Evolutionary conservation across 2,797 vertebrate genomes (phyloP).

Genomic region (Fratercula arctica): DNA sequence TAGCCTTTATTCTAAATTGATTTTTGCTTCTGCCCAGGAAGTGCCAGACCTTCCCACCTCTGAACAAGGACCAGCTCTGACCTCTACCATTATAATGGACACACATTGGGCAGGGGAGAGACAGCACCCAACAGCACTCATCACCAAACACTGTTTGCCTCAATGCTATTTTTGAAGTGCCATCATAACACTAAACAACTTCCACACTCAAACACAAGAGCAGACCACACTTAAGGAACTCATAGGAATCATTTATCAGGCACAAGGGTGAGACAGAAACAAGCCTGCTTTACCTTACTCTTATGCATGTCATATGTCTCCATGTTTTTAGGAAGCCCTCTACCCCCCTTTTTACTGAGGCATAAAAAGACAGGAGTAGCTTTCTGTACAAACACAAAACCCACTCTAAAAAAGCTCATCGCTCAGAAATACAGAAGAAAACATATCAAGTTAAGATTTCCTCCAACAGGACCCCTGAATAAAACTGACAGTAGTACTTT

Average conservation of each 20-base stretch:
- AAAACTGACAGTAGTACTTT: background rate
- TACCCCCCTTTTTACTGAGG: rapidly evolving
- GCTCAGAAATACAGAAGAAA: background rate
- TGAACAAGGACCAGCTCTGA: background rate
- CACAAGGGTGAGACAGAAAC: background rate
- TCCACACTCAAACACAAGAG: background rate
- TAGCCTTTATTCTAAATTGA: background rate
- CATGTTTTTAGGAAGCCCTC: background rate
- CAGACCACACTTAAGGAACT: rapidly evolving
- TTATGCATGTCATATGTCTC: rapidly evolving
- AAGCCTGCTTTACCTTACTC: no score
- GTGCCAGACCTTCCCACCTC: background rate
- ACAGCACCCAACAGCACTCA: background rate
- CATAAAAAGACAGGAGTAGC: background rate
- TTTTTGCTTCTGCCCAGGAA: background rate
- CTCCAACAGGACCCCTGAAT: background rate
- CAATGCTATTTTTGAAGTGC: background rate
- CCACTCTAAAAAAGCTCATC: background rate
- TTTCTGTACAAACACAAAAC: background rate
- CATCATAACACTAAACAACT: background rate
- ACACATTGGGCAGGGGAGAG: rapidly evolving
- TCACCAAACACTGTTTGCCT: background rate
- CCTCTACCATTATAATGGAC: rapidly evolving
- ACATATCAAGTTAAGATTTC: background rate
- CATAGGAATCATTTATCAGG: no score